These are phyloP conservation scores for Drosophila bocki DNA, from an alignment of 1,140 invertebrate species.

Conservation along the genomic window DNA sequence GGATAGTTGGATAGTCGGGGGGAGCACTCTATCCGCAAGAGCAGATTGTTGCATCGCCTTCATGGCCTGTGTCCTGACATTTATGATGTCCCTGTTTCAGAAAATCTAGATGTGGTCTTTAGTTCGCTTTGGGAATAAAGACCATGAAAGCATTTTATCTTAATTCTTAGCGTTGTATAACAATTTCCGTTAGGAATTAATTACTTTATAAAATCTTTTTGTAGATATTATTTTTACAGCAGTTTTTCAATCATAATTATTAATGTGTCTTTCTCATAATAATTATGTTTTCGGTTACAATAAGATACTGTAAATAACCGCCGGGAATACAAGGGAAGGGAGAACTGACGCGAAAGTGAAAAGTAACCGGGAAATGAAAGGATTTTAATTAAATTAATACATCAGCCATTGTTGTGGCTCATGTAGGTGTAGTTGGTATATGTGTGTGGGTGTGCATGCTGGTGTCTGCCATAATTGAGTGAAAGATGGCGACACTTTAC, in stretches of 20 bases:
- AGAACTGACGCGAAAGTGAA: slow-evolving; percentile 3
- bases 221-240: no score
- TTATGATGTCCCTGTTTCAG: slow-evolving; percentile 4
- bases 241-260: not conserved
- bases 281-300: slow-evolving; percentile 33
- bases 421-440: slow-evolving; percentile 21
- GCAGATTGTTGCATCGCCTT: slow-evolving; percentile 13
- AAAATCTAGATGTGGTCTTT: slow-evolving; percentile 1
- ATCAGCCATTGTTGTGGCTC: slow-evolving; percentile 63
- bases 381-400: slow-evolving; percentile 83
- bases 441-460: not conserved
- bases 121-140: no score
- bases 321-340: slow-evolving; percentile 27
- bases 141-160: not conserved
- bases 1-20: slow-evolving; percentile 26
- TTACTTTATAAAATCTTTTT: not conserved
- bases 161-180: no score
- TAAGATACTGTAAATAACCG: slow-evolving; percentile 24
- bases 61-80: slow-evolving; percentile 12
- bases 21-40: slow-evolving; percentile 20
- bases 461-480: slow-evolving; percentile 74
- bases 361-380: slow-evolving; percentile 62
- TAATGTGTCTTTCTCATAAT: slow-evolving; percentile 1
- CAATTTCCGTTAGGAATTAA: no score
- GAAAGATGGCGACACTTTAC: slow-evolving; percentile 77